These are phyloP conservation scores for Dicyrtomina minuta DNA, from an alignment of 2,888 invertebrate genomes.

Conservation along the genomic window DNA sequence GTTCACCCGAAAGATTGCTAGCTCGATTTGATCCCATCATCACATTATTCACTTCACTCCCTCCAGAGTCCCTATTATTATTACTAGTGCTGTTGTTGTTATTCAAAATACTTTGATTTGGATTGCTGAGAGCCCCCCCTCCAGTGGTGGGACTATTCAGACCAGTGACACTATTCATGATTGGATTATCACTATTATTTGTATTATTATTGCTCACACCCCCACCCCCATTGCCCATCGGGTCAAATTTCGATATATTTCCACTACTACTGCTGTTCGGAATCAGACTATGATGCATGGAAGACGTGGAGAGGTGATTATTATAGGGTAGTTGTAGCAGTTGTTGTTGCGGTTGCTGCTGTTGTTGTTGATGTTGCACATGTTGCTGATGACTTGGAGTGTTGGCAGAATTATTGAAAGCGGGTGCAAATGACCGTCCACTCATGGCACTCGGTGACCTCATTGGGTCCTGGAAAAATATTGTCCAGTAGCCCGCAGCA, in stretches of 20 bases:
- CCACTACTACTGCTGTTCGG: neutral
- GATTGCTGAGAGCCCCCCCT: neutral
- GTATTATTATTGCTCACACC: slow-evolving; percentile 15
- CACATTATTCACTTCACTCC: slow-evolving; percentile 1
- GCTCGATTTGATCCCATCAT: slow-evolving; percentile 12
- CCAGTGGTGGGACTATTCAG: neutral
- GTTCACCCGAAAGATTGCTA: slow-evolving; percentile 55
- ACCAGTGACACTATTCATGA: slow-evolving; percentile 18
- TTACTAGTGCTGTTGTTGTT: no score
- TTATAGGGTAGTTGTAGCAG: neutral
- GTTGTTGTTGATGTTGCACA: slow-evolving; percentile 2
- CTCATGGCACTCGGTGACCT: slow-evolving; percentile 65
- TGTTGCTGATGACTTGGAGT: slow-evolving; percentile 13
- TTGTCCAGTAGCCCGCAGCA: slow-evolving; percentile 91
- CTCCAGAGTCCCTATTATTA: neutral
- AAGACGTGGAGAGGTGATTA: neutral
- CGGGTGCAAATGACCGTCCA: slow-evolving; percentile 58
- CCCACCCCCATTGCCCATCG: neutral
- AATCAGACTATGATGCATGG: slow-evolving; percentile 9
- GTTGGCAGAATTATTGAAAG: slow-evolving; percentile 4
- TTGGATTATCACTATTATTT: slow-evolving; percentile 30
- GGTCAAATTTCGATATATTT: slow-evolving; percentile 20
- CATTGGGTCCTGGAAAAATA: slow-evolving; percentile 60
- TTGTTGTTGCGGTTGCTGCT: slow-evolving; percentile 28
- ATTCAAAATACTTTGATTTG: neutral